Conservation (phyloP, 2,888 invertebrate genomes). For the Tanytarsus gracilentus region DNA sequence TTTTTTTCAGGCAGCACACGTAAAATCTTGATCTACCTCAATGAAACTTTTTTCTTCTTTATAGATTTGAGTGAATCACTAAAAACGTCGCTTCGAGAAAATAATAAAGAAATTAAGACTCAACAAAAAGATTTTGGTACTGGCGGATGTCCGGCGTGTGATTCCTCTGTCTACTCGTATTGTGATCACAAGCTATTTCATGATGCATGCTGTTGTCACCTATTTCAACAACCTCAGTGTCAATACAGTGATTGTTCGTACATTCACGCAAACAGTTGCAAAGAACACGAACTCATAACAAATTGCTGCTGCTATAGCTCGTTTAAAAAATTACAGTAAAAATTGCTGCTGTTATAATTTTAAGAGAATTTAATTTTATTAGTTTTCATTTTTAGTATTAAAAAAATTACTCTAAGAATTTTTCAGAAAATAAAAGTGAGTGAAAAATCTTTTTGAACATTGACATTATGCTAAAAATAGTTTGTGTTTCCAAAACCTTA, state of each 20-base stretch:
- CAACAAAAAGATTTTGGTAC: background rate
- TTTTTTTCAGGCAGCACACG: too few species aligned
- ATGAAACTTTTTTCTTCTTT: background rate
- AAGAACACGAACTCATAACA: constrained; percentile 61
- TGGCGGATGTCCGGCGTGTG: constrained; percentile 60
- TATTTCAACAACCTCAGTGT: constrained; percentile 46
- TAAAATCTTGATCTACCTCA: too few species aligned
- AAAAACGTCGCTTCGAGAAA: constrained; percentile 5
- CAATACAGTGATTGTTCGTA: constrained; percentile 59
- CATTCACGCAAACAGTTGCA: constrained; percentile 64
- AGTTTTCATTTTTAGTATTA: too few species aligned
- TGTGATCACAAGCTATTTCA: constrained; percentile 65
- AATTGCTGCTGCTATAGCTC: constrained; percentile 63
- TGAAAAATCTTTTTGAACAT: too few species aligned
- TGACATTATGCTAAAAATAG: too few species aligned
- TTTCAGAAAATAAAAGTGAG: too few species aligned
- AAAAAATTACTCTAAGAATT: too few species aligned
- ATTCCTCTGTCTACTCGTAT: constrained; percentile 67
- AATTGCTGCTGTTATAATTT: background rate
- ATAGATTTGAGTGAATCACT: background rate
- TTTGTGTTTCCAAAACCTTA: too few species aligned
- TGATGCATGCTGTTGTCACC: constrained; percentile 51
- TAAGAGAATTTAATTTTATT: background rate
- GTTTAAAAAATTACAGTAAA: constrained; percentile 31
- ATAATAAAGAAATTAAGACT: background rate